A percentile compares a stretch with the other conserved stretches of the same genome.
These are phyloP conservation scores for Pyrocephalus nanus DNA, from an alignment of 2,797 vertebrate genomes.

Conservation along the genomic window DNA sequence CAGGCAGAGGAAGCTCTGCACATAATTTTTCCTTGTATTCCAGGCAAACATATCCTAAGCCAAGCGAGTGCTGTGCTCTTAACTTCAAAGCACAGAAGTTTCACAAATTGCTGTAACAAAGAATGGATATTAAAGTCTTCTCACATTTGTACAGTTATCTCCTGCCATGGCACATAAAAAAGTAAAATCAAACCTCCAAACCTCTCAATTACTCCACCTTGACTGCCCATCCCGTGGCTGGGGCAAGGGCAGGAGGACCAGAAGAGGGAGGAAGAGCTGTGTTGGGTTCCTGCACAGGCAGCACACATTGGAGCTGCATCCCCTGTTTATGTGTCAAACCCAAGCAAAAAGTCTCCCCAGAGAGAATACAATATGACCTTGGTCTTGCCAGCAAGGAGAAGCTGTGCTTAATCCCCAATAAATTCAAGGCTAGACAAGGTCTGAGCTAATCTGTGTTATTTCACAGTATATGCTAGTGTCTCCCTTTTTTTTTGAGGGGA, in stretches of 20 bases:
- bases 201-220: background rate
- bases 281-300: background rate
- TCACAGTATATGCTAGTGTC: background rate
- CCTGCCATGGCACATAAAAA: background rate
- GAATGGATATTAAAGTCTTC: background rate
- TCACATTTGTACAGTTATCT: background rate
- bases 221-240: background rate
- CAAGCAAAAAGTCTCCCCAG: background rate
- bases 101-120: background rate
- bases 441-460: background rate
- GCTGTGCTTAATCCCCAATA: background rate
- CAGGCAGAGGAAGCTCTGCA: background rate
- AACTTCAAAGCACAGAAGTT: background rate
- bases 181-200: background rate
- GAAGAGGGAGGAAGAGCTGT: background rate
- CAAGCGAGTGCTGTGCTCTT: background rate
- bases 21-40: background rate
- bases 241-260: fast-evolving
- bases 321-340: background rate
- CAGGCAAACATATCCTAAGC: background rate
- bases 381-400: background rate
- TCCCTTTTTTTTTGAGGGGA: background rate
- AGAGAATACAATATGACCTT: background rate
- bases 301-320: background rate
- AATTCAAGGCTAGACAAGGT: background rate